These are phyloP conservation scores for Pelobates cultripes DNA, from an alignment of 2,797 vertebrate species.

Conservation along the genomic window DNA sequence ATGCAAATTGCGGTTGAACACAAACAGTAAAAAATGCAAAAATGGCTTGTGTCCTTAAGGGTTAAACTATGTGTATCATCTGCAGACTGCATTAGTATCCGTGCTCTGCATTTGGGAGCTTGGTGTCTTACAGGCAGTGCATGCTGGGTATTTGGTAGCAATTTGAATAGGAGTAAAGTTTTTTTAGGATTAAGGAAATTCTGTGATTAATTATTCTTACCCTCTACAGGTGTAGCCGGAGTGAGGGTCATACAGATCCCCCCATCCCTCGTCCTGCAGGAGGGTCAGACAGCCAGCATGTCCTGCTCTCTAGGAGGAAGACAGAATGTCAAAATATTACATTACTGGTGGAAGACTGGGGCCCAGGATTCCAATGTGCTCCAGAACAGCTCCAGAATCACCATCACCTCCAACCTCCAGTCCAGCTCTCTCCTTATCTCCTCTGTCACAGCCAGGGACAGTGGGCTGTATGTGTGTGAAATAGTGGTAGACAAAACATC, in stretches of 20 bases:
- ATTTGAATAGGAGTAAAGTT: too few species aligned
- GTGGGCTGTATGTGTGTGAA: background rate
- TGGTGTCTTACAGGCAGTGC: too few species aligned
- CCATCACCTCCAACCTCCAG: background rate
- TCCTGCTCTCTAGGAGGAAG: background rate
- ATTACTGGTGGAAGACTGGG: background rate
- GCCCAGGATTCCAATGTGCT: background rate
- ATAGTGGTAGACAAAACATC: too few species aligned
- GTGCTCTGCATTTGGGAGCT: too few species aligned
- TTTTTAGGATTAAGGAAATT: too few species aligned
- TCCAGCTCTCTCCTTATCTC: background rate
- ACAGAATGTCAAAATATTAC: background rate
- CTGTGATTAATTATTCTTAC: background rate
- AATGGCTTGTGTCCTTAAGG: too few species aligned
- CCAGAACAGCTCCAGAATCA: background rate
- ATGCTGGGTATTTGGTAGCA: too few species aligned
- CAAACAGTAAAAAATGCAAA: too few species aligned
- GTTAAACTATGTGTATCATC: too few species aligned
- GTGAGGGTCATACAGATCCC: conserved; percentile 20
- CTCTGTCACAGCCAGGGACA: background rate
- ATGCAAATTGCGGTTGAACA: too few species aligned
- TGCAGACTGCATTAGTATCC: too few species aligned
- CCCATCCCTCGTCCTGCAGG: background rate
- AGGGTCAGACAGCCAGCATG: background rate
- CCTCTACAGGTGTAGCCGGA: background rate